Base-by-base conservation (phyloP, 2,888 invertebrate species). In the Scaptomyza polygonia region DNA sequence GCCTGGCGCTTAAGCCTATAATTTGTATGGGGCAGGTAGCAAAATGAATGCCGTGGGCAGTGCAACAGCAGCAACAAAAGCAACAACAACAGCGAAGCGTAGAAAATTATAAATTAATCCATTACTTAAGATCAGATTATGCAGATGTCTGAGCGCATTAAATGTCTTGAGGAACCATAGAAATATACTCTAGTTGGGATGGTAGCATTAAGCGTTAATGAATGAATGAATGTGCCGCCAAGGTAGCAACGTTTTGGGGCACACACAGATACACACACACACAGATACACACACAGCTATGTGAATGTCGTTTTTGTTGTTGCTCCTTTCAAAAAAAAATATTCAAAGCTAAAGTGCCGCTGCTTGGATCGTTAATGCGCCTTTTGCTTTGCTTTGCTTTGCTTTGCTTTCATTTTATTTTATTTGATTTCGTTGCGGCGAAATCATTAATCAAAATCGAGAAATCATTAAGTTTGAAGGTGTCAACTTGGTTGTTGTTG, bases 81-180 rank as follows among this genome's bases (percentile, higher is more conserved):
- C 45, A 30, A 0, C 45, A 8, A 21, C 43, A 48, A 7, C 34
- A 21, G 5, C 25, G 25, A 25, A 64, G 82, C 79, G 67, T 67
- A 57, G 67, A 77, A 73, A 85, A 82, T 80, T 86, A 85, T 77
- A 82, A 85, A 85, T 87, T 85, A 85, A 85, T 82, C 82, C 87
- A 85, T 85, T 87, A 86, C 82, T 80, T 80, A 80, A 76, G 78
- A 71, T 68, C 73, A 76, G 85, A 86, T 85, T 85, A 79, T 79
- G 77, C 80, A 77, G 71, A 77, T 85, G 78, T 80, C 83, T 54
- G 77, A 69, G 63, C 75, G 85, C 76, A 85, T 83, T 79, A 86
- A 77, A 56, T 69, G 67, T 74, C 69, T 66, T 32, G 64, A 55
- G 72, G 67, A 62, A 48, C 70, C 79, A 67, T 65, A 32, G 62